Evolutionary conservation across 2,797 vertebrate genomes (phyloP), one percentile per base, ranked within the genome.

Genomic region (Champsocephalus gunnari): DNA sequence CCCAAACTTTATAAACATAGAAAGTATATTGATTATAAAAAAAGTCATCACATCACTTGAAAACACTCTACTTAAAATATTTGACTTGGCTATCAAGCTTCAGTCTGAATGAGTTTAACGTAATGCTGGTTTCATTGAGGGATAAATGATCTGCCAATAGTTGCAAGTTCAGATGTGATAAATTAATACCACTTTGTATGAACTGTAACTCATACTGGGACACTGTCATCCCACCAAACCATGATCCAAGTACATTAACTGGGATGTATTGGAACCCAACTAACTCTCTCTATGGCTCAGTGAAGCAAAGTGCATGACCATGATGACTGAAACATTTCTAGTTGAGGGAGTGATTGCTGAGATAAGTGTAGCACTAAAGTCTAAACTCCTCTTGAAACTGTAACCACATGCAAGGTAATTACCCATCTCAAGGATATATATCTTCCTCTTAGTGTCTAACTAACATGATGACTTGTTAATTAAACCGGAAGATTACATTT

Each of bases 21-120:
- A 69, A 85, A 78, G 62, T 61, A 83, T 75, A 85, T 63, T 68
- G 50, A 83, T 88, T 68, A 44, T 38, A 9, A 38, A 59, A 79
- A 79, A 82, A 80, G 65, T 81, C 67, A 83, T 66, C 64, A 12
- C 13, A 21, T 24, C 64, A 65, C 71, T 80, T 66, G 57, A 65
- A 65, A 82, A 79, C 21, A 66, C 67, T 82, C 75, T 47, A 60
- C 75, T 79, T 78, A 41, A 67, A 80, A 76, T 62, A 57, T 82
- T 70, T 72, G 17, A 71, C 49, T 81, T 38, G 69, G 53, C 71
- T 61, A 69, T 84, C 66, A 81, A 48, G 57, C 74, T 77, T 74
- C 43, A 68, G 24, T 44, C 21, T 55, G 60, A 70, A 71, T 79
- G 38, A 14, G 70, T 47, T 66, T 14, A 70, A 68, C 50, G 19